These are phyloP conservation scores for Chironomus striatipennis DNA, from an alignment of 1,140 invertebrate genomes.

Conservation along the genomic window DNA sequence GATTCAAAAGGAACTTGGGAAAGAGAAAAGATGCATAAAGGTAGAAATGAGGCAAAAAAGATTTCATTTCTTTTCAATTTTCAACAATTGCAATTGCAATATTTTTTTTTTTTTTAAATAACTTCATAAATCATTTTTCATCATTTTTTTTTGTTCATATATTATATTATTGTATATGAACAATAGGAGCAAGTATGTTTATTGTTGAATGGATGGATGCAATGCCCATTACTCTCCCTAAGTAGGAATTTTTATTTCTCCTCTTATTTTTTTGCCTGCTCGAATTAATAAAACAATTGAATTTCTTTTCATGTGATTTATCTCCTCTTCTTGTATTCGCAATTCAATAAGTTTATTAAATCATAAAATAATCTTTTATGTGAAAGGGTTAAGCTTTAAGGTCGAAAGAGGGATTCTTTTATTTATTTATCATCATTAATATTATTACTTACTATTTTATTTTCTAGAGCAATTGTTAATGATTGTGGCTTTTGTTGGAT, in stretches of 20 bases:
- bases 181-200: slow-evolving; percentile 4
- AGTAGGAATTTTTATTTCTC: neutral
- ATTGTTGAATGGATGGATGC: slow-evolving; percentile 12
- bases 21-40: no score
- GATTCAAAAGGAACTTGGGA: neutral
- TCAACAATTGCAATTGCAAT: neutral
- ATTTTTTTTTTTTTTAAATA: neutral
- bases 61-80: neutral
- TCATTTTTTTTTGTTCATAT: neutral
- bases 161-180: neutral
- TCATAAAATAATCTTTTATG: slow-evolving; percentile 8
- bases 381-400: neutral
- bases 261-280: neutral
- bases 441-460: neutral
- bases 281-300: slow-evolving; percentile 23
- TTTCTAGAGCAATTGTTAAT: neutral
- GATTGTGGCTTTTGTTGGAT: no score
- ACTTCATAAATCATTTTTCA: slow-evolving; percentile 3
- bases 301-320: slow-evolving; percentile 1
- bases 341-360: slow-evolving; percentile 23
- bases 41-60: no score
- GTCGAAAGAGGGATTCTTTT: neutral
- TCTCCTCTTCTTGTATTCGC: neutral
- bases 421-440: neutral
- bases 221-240: slow-evolving; percentile 6